A percentile compares a stretch with the other conserved stretches of the same genome.
These are phyloP conservation scores for Heliconius charithonia DNA, from an alignment of 2,888 invertebrate species.

Conservation along the genomic window DNA sequence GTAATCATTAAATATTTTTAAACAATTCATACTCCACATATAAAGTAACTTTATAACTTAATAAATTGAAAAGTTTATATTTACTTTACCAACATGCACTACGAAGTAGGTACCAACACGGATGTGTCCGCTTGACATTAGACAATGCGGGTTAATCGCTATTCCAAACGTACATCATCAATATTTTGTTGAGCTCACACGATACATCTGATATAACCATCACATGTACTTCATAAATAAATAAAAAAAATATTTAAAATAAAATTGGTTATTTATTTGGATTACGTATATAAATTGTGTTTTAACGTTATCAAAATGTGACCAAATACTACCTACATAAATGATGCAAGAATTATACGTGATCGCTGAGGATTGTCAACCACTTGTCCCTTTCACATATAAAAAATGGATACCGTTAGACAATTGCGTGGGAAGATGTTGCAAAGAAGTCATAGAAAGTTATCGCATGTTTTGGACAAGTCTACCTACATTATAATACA, in stretches of 20 bases:
- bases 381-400: conserved; percentile 50
- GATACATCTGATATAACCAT: conserved; percentile 28
- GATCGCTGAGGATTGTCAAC: conserved; percentile 39
- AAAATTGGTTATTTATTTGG: too few relatives aligned
- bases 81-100: conserved; percentile 35
- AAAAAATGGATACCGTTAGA: conserved; percentile 53
- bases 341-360: conserved; percentile 37
- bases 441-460: conserved; percentile 65
- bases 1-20: background rate
- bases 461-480: conserved; percentile 51
- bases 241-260: too few relatives aligned
- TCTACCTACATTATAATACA: conserved; percentile 49
- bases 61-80: background rate
- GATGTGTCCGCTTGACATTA: conserved; percentile 63
- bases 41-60: background rate
- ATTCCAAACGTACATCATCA: conserved; percentile 52
- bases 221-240: background rate
- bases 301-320: background rate
- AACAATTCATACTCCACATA: background rate
- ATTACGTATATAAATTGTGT: background rate
- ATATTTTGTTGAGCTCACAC: conserved; percentile 33
- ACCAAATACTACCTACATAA: background rate
- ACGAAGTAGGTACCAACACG: conserved; percentile 60
- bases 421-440: conserved; percentile 71
- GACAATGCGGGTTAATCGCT: conserved; percentile 66